A percentile compares a stretch with the other conserved stretches of the same genome.
Conservation (phyloP, 1,140 invertebrate species). For the Lepidurus couesii region DNA sequence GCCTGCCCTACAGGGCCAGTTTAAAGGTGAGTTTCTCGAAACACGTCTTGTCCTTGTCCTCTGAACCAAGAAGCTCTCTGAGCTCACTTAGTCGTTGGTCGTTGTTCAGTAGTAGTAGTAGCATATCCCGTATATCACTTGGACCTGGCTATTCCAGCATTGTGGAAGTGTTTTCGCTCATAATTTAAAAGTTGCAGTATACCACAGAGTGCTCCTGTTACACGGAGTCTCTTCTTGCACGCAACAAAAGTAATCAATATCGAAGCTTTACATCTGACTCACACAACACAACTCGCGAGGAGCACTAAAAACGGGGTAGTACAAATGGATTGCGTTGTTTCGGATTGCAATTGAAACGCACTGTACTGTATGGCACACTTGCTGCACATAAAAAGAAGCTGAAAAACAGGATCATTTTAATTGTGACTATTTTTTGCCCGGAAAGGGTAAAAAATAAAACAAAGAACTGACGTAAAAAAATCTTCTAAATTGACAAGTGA, state of each 20-base stretch:
- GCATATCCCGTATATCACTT: background rate
- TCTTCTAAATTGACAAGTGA: background rate
- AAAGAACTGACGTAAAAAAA: background rate
- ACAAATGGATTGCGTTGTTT: slow-evolving; percentile 8
- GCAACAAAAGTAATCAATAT: slow-evolving; percentile 22
- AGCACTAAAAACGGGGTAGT: background rate
- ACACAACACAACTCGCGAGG: background rate
- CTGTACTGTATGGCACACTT: background rate
- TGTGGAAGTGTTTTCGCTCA: background rate
- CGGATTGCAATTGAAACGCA: background rate
- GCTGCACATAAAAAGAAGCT: background rate
- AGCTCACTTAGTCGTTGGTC: background rate
- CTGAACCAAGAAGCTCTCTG: background rate
- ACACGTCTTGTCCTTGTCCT: no score
- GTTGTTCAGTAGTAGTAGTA: background rate
- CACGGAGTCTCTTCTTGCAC: background rate
- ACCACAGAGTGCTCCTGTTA: background rate
- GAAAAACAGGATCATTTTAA: no score
- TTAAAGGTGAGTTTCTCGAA: no score
- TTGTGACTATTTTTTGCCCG: background rate
- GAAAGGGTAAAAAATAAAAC: background rate
- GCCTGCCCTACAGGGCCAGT: no score
- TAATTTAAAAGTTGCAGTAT: background rate
- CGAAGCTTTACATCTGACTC: slow-evolving; percentile 10
- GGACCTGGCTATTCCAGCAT: background rate